Evolutionary conservation across 2,113 vertebrate genomes (phyloP).

Genomic region (cat (Felis catus)): F.catus_Fca126_mat1.0 CM031419.1:107702001-107702500

Average conservation of each 20-base stretch:
- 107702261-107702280: accelerated
- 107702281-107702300: not conserved
- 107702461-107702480: not conserved
- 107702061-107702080: not conserved
- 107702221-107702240: not conserved
- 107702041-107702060: not conserved
- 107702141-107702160: not conserved
- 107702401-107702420: not conserved
- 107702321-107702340: not conserved
- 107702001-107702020: not conserved
- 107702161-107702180: not conserved
- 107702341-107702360: not conserved
- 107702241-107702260: not conserved
- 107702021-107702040: not conserved
- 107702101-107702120: not conserved
- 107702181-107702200: not conserved
- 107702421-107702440: not conserved
- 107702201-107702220: not conserved
- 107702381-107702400: not conserved
- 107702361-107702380: not conserved
- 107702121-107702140: not conserved
- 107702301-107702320: not conserved
- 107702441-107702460: not conserved
- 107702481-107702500: not conserved
- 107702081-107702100: not conserved